These are phyloP conservation scores for Acholoe squamosa DNA, from an alignment of 2,888 invertebrate species.

Conservation along the genomic window DNA sequence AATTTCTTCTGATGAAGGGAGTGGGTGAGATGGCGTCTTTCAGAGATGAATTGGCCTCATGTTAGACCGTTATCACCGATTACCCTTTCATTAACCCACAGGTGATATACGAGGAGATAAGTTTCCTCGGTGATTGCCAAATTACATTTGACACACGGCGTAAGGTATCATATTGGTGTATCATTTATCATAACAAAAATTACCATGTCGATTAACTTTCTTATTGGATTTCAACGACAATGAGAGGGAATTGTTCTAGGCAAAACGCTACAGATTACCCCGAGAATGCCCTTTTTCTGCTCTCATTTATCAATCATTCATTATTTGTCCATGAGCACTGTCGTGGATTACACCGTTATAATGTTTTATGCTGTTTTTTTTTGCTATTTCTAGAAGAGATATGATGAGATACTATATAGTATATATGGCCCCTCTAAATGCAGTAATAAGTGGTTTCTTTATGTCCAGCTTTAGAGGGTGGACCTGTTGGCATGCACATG, in stretches of 20 bases:
- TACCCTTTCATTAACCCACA: slow-evolving; percentile 1
- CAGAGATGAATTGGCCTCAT: neutral
- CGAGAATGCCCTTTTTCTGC: neutral
- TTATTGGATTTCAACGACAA: neutral
- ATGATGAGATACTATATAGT: no score
- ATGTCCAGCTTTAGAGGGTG: no score
- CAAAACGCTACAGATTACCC: neutral
- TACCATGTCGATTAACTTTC: neutral
- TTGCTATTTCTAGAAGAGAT: no score
- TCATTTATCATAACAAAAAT: neutral
- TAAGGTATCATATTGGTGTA: neutral
- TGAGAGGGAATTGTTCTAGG: neutral
- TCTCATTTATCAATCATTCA: no score
- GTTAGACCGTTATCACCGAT: neutral
- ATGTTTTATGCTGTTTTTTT: no score
- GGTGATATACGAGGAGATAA: neutral
- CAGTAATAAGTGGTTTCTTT: no score
- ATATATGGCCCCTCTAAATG: no score
- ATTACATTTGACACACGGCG: neutral
- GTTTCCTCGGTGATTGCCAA: neutral
- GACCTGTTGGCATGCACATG: no score
- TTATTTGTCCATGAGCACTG: no score
- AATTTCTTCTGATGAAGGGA: no score
- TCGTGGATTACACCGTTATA: no score
- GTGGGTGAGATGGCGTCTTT: neutral